phyloP scores from a whole-genome alignment of 2,797 vertebrate genomes.

The Phrynocephalus guinanensis region DNA sequence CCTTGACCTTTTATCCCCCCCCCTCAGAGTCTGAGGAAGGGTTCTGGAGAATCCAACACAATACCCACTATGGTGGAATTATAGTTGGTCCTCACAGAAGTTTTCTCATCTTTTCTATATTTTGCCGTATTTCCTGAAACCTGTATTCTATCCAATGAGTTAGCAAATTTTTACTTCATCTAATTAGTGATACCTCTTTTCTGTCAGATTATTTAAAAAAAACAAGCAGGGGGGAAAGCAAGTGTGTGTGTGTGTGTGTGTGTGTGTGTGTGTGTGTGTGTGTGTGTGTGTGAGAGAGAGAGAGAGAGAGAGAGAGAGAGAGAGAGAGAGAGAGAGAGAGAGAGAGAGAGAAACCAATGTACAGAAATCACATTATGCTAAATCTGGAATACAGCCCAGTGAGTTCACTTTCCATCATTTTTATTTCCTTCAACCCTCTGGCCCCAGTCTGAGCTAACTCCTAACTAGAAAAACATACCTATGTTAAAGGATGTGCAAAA shows the following conservation, averaged over 20 bases:
- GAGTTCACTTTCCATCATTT: too few relatives aligned
- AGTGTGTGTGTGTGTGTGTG: too few relatives aligned
- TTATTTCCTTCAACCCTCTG: not conserved
- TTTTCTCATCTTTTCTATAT: too few relatives aligned
- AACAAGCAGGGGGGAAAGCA: not conserved
- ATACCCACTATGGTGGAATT: too few relatives aligned
- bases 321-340: not conserved
- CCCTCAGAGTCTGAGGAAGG: too few relatives aligned
- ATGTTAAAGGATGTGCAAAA: not conserved
- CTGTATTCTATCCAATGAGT: not conserved
- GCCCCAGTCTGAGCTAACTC: not conserved
- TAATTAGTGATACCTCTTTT: not conserved
- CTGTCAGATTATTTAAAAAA: too few relatives aligned
- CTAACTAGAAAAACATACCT: conserved; percentile 11
- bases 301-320: too few relatives aligned
- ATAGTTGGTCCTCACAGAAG: too few relatives aligned
- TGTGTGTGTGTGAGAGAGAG: not conserved
- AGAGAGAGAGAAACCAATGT: not conserved
- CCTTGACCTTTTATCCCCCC: too few relatives aligned
- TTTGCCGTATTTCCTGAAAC: not conserved
- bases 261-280: too few relatives aligned
- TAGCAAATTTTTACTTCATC: not conserved
- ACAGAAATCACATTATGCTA: not conserved
- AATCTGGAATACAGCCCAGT: not conserved
- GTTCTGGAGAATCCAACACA: too few relatives aligned